Evolutionary conservation across 2,113 vertebrate genomes (phyloP).

Genomic region (Poecilia latipinna): DNA sequence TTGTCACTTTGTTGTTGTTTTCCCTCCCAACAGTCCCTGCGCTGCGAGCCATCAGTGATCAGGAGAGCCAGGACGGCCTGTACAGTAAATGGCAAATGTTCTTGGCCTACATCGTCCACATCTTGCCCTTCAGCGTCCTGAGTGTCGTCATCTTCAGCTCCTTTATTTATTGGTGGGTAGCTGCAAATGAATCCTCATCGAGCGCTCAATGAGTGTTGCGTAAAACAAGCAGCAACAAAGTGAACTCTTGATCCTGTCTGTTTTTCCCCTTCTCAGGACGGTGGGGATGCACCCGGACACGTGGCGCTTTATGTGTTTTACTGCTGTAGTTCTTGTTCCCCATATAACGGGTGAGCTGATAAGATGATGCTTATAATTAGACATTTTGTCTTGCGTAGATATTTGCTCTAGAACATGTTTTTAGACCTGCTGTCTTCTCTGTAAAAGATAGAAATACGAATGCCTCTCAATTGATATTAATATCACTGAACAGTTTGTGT

Average conservation of each 20-base stretch:
- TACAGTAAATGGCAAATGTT: conserved; percentile 97
- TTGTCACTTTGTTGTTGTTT: background rate
- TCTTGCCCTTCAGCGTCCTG: conserved; percentile 90
- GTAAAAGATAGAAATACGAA: background rate
- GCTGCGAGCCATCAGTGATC: conserved; percentile 89
- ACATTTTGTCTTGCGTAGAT: background rate
- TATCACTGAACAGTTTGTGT: too few species aligned
- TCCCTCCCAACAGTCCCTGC: conserved; percentile 81
- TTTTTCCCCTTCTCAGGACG: conserved; percentile 76
- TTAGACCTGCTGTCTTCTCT: background rate
- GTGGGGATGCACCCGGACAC: conserved; percentile 86
- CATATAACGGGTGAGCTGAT: conserved; percentile 87
- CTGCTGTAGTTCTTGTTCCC: conserved; percentile 84
- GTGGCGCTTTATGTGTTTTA: conserved; percentile 89
- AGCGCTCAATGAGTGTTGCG: background rate
- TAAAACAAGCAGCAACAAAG: too few species aligned
- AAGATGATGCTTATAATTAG: background rate
- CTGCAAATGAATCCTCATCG: background rate
- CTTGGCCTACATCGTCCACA: conserved; percentile 90
- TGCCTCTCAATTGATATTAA: too few species aligned
- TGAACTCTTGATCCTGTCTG: background rate
- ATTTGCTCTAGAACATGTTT: background rate
- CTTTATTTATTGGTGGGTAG: conserved; percentile 91
- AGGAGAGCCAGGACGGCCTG: conserved; percentile 93
- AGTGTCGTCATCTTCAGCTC: conserved; percentile 85